Percentiles rank a stretch among this genome's conserved stretches.
phyloP scores from a whole-genome alignment of 2,888 invertebrate species.

The Hypomecis atomaria region DNA sequence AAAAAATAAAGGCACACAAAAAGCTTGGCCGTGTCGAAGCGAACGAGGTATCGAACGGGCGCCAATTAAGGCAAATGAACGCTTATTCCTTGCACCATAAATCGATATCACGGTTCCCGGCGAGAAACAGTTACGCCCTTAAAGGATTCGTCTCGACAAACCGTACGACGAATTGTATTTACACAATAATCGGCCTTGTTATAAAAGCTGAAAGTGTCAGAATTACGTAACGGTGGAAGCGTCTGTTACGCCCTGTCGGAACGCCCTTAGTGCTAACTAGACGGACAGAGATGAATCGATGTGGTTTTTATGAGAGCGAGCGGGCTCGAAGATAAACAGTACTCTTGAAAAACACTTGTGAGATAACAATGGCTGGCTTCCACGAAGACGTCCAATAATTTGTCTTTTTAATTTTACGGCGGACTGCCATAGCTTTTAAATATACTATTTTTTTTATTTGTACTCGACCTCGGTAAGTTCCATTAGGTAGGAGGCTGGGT shows the following conservation, averaged over 20 bases:
- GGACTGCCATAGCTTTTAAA: slow-evolving; percentile 80
- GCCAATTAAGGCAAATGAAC: slow-evolving; percentile 81
- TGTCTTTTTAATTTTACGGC: slow-evolving; percentile 84
- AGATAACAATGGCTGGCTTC: slow-evolving; percentile 83
- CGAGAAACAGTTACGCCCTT: slow-evolving; percentile 77
- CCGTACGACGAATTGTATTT: slow-evolving; percentile 63
- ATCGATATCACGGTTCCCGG: slow-evolving; percentile 76
- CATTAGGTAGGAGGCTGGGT: slow-evolving; percentile 73
- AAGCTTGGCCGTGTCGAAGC: slow-evolving; percentile 69
- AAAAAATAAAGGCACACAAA: slow-evolving; percentile 59
- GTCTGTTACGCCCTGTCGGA: slow-evolving; percentile 81
- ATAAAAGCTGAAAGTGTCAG: slow-evolving; percentile 80
- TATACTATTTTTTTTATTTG: slow-evolving; percentile 71
- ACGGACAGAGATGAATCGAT: slow-evolving; percentile 72
- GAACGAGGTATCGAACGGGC: slow-evolving; percentile 71
- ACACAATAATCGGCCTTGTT: slow-evolving; percentile 81
- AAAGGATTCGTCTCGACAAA: slow-evolving; percentile 69
- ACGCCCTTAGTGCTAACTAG: slow-evolving; percentile 80
- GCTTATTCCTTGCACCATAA: slow-evolving; percentile 78
- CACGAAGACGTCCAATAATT: slow-evolving; percentile 84
- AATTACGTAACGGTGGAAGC: slow-evolving; percentile 80
- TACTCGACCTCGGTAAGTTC: slow-evolving; percentile 72
- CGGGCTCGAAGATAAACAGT: slow-evolving; percentile 74
- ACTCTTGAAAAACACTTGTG: slow-evolving; percentile 84
- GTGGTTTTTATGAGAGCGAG: slow-evolving; percentile 61